phyloP scores from a whole-genome alignment of 2,797 vertebrate genomes.

The Gallinago solitaria region DNA sequence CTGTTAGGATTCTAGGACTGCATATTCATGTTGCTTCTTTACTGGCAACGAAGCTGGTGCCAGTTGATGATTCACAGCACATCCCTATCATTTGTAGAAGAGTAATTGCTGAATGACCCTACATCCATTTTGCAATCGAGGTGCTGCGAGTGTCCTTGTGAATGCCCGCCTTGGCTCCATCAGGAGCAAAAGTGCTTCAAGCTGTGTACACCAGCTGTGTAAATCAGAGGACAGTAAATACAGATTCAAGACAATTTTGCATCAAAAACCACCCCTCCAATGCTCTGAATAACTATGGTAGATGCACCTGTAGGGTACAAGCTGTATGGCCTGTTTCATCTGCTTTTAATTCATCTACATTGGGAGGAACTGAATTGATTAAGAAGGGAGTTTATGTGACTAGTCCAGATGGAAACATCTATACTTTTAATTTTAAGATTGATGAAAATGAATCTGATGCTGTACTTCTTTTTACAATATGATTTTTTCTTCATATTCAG shows the following conservation, averaged over 20 bases:
- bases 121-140: not conserved
- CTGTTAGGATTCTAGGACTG: not conserved
- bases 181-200: not conserved
- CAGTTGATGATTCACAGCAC: not conserved
- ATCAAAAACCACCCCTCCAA: not conserved
- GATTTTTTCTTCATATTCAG: slow-evolving; percentile 9
- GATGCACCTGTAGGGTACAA: not conserved
- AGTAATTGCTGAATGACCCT: not conserved
- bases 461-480: slow-evolving; percentile 6
- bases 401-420: not conserved
- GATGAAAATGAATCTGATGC: not conserved
- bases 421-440: not conserved
- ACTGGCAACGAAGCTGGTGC: not conserved
- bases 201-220: not conserved
- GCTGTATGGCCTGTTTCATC: not conserved
- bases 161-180: not conserved
- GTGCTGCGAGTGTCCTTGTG: not conserved
- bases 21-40: not conserved
- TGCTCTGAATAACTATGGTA: not conserved
- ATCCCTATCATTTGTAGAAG: not conserved
- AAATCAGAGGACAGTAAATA: not conserved
- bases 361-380: not conserved
- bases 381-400: not conserved
- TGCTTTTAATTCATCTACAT: not conserved
- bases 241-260: not conserved